A percentile compares a stretch with the other conserved stretches of the same genome.
phyloP scores from a whole-genome alignment of 2,888 invertebrate species.

The Epinotia nisella region DNA sequence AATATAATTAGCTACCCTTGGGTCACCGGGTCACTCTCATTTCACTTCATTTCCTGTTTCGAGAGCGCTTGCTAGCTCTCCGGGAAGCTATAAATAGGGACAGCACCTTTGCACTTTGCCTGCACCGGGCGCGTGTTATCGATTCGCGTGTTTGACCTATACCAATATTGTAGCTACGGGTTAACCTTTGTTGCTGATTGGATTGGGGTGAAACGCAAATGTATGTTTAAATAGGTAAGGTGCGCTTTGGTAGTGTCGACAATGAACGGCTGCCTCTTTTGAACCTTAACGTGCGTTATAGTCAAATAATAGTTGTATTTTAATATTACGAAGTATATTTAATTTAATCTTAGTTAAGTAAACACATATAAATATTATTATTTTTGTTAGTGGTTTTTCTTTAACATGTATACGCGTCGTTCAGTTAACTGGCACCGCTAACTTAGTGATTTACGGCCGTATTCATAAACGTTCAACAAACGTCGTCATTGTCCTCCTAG shows the following conservation, averaged over 20 bases:
- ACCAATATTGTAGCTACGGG: conserved; percentile 32
- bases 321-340: neutral
- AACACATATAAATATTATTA: too few relatives aligned
- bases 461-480: too few relatives aligned
- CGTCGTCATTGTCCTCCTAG: too few relatives aligned
- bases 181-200: conserved; percentile 11
- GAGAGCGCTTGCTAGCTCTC: conserved; percentile 35
- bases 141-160: conserved; percentile 47
- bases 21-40: conserved; percentile 7
- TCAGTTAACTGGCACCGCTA: too few relatives aligned
- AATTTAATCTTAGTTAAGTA: neutral
- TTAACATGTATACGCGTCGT: too few relatives aligned
- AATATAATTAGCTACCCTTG: neutral
- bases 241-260: neutral
- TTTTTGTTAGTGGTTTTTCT: too few relatives aligned
- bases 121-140: conserved; percentile 50
- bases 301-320: neutral
- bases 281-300: neutral
- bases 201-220: neutral
- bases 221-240: neutral
- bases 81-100: conserved; percentile 68
- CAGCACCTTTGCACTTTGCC: conserved; percentile 71
- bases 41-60: conserved; percentile 14
- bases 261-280: neutral
- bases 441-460: too few relatives aligned